phyloP scores from a whole-genome alignment of 30 jellyfish, hydroid and myxozoan species.

The Cassiopea xamachana region DNA sequence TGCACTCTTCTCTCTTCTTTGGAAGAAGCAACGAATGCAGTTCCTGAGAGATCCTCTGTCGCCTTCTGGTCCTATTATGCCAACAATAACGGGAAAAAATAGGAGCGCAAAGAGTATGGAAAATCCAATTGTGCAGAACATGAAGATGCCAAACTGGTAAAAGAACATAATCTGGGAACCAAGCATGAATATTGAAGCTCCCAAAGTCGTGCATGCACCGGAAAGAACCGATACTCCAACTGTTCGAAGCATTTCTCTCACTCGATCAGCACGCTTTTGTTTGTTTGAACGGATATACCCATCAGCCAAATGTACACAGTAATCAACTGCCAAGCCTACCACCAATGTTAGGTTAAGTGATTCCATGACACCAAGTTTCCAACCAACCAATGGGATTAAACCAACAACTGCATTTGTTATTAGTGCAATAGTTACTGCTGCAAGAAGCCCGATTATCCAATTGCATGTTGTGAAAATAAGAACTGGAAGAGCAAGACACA shows the following conservation, averaged over 20 bases:
- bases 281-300: conserved; percentile 91
- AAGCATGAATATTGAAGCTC: conserved; percentile 97
- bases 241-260: conserved; percentile 88
- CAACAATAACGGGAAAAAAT: conserved; percentile 80
- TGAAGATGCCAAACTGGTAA: conserved; percentile 92
- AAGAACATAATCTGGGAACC: conserved; percentile 91
- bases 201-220: conserved; percentile 96
- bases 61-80: conserved; percentile 95
- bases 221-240: conserved; percentile 97
- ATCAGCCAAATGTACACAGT: conserved; percentile 96
- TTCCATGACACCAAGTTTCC: conserved; percentile 98
- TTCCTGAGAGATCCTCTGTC: conserved; percentile 80
- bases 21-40: conserved; percentile 51
- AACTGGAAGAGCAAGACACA: conserved; percentile 90
- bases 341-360: conserved; percentile 93
- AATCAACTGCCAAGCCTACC: conserved; percentile 96
- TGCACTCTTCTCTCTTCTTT: conserved; percentile 1
- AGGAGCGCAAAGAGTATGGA: conserved; percentile 91
- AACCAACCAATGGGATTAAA: conserved; percentile 92
- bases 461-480: conserved; percentile 92
- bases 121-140: conserved; percentile 96
- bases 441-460: conserved; percentile 94
- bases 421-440: conserved; percentile 87
- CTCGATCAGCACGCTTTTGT: conserved; percentile 80
- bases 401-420: conserved; percentile 96